These are phyloP conservation scores for Lathronympha strigana DNA, from an alignment of 2,888 invertebrate species.

Conservation along the genomic window DNA sequence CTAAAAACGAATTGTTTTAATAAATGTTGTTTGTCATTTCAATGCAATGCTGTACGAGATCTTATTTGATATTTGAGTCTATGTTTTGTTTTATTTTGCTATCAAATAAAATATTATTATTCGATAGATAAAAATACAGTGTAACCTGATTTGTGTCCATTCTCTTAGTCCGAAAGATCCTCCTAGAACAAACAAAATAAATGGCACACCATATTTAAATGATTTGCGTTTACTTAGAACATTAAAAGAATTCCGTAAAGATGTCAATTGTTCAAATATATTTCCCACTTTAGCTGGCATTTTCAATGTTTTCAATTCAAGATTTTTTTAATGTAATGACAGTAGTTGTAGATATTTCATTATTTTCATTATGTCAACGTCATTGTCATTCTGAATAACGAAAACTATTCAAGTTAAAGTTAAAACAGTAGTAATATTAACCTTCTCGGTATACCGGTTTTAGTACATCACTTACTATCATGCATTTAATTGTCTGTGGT, in stretches of 20 bases:
- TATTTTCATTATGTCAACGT: background rate
- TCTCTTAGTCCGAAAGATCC: conserved; percentile 91
- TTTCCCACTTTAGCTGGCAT: conserved; percentile 48
- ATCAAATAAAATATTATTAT: background rate
- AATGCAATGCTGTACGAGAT: background rate
- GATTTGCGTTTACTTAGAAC: conserved; percentile 81
- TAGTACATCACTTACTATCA: conserved; percentile 29
- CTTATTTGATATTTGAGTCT: background rate
- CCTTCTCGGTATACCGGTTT: conserved; percentile 22
- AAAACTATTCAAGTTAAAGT: background rate
- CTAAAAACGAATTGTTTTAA: background rate
- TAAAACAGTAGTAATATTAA: background rate
- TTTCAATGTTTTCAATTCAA: conserved; percentile 28
- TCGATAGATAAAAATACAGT: conserved; percentile 46
- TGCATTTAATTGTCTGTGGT: conserved; percentile 51
- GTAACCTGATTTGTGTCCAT: conserved; percentile 89
- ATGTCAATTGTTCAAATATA: conserved; percentile 39
- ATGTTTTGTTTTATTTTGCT: background rate
- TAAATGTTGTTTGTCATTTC: background rate
- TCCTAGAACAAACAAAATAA: conserved; percentile 88
- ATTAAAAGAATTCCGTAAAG: conserved; percentile 40
- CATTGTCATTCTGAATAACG: background rate
- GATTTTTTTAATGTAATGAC: background rate
- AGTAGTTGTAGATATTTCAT: no score
- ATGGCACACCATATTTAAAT: conserved; percentile 88